Base-by-base conservation (phyloP, 2,888 invertebrate genomes). In the Napeogenes sylphis region DNA sequence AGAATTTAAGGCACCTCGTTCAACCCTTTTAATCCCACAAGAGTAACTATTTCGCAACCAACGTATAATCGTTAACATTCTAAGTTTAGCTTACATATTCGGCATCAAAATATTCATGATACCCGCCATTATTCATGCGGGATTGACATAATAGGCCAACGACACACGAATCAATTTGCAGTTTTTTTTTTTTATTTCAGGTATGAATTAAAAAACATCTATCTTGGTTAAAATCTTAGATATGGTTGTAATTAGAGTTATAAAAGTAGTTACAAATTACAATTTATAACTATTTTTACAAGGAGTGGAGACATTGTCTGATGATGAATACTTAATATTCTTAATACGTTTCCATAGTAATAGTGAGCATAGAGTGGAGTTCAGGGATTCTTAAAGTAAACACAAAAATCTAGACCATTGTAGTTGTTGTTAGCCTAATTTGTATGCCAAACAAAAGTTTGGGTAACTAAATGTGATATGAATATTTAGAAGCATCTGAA, bases 41-140 rank as follows among this genome's bases (percentile, higher is more conserved):
- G 51, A 51, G 51, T 51, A 30, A 51, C 21, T 30, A 51, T 30
- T 51, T 12, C 51, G 12, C 10, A 51, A 51, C 30, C 51, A 30
- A 51, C 51, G 51, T 51, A 30, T 51, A 51, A 51, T 30, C 21
- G 51, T 51, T 21, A 30, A 51, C 51, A 51, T 21, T 21, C 51
- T 51, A 51, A 51, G 30, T 51, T 21, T 30, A 51, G 12, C 30
- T 51, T 51, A 51, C 51, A 51, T 51, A 51, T 51, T 51, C 45
- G 21, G 32, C 56, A 45, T 56, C 56, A 56, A 56, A 56, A 56
- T 56, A 56, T 56, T 56, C 56, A 56, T 32, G 45, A 56, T 56
- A 30, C 42, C 30, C 8, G 21, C 45, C 45, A 51, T 30, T 51
- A 51, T 47, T 47, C 47, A 47, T 51, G 30, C 51, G 51, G 51